Percentiles rank a stretch among this genome's conserved stretches.
Conservation (phyloP, 2,113 vertebrate species). For the Coptodon rendalli region DNA sequence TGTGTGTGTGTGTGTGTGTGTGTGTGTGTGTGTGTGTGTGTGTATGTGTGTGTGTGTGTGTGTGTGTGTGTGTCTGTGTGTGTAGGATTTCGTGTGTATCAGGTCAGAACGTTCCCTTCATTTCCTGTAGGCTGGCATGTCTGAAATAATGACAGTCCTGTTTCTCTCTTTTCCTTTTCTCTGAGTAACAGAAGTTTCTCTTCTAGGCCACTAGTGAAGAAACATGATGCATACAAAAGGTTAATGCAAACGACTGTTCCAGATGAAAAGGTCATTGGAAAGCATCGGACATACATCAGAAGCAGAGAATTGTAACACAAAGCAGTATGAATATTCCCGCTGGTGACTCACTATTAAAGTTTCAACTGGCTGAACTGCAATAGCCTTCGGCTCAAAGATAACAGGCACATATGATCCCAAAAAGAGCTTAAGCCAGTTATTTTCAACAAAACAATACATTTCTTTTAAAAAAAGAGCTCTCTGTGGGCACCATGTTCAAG, state of each 20-base stretch:
- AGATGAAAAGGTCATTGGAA: conserved; percentile 59
- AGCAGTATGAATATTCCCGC: not conserved
- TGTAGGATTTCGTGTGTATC: not conserved
- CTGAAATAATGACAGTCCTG: conserved; percentile 30
- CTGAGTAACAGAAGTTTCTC: conserved; percentile 9
- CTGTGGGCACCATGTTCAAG: not conserved
- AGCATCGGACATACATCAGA: conserved; percentile 34
- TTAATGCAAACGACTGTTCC: conserved; percentile 52
- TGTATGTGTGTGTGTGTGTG: too few species aligned
- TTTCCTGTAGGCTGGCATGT: conserved; percentile 24
- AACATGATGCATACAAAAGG: conserved; percentile 58
- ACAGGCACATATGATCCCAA: not conserved
- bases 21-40: too few species aligned
- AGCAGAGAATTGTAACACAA: not conserved
- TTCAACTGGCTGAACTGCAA: not conserved
- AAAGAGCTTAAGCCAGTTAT: not conserved
- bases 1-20: not conserved
- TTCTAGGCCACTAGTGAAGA: conserved; percentile 37
- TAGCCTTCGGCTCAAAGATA: not conserved
- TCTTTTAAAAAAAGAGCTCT: not conserved
- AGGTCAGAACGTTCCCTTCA: conserved; percentile 16
- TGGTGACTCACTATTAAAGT: not conserved
- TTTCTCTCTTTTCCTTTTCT: conserved; percentile 7
- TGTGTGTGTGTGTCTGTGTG: not conserved
- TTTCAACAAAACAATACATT: not conserved